Evolutionary conservation across 2,888 invertebrate genomes (phyloP), one percentile per base, ranked within the genome.

Genomic region (Diadegma fenestrale): DNA sequence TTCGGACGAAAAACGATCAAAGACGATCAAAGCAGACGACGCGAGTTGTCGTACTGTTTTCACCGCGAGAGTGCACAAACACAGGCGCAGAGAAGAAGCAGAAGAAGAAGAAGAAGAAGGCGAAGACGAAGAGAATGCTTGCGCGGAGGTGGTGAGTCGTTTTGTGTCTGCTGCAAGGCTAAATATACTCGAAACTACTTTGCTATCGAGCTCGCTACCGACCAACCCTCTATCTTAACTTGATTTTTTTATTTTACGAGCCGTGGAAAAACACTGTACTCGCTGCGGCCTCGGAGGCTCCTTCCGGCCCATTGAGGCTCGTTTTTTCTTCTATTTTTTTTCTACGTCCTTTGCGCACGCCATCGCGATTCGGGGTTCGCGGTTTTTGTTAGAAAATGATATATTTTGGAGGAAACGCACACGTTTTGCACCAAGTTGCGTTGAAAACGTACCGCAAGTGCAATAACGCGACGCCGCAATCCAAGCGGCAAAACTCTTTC

Each of bases 81-180:
- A 63, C 19, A 33, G 33, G 6, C 73, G 17, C 14, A 17, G 14
- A 73, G 58, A 48, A 61, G 58, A 45, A 58, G 63, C 12, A 58
- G 63, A n/a, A 58, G 63, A 41, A 51, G 63, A 45, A 58, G 19
- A 30, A 37, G 19, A 17, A 71, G 48, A 26, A 76, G 54, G 26
- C 37, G 76, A 45, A 51, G n/a, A 48, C 58, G 63, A 48, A 80
- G 81, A 82, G 75, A 82, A 85, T 85, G 75, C 76, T 79, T 82
- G 80, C 81, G 89, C 88, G 90, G 90, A 89, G 91, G 91, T 90
- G 90, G 90, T 89, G 89, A 90, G 92, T 92, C 91, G 92, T 92
- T 92, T 92, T 92, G 92, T 92, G 92, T 92, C 92, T 92, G 91
- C 91, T 88, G 88, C 89, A 86, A 87, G 91, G 90, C 92, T 92